Evolutionary conservation across 2,797 vertebrate species (phyloP).

Genomic region (Holocentrus rufus): DNA sequence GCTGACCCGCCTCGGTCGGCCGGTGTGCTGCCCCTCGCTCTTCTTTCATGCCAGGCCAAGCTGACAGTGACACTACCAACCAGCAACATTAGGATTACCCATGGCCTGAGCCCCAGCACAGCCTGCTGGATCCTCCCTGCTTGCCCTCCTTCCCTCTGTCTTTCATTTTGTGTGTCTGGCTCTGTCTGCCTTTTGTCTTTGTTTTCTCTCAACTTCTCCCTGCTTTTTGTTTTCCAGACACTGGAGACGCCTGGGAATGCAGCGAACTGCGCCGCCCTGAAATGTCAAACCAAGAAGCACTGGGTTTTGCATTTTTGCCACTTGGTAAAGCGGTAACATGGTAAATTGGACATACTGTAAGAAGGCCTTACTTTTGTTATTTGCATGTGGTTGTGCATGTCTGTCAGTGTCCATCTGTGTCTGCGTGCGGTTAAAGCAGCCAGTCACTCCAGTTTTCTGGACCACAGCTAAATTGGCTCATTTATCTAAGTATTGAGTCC

Average conservation of each 20-base stretch:
- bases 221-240: conserved; percentile 12
- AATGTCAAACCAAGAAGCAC: conserved; percentile 37
- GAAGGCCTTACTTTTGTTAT: conserved; percentile 40
- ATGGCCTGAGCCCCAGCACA: conserved; percentile 7
- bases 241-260: conserved; percentile 22
- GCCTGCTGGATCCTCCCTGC: neutral
- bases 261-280: neutral
- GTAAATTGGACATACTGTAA: conserved; percentile 38
- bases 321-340: conserved; percentile 58
- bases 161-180: neutral
- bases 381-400: conserved; percentile 36
- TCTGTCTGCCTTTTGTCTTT: neutral
- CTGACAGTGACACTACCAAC: conserved; percentile 48
- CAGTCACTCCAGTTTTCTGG: conserved; percentile 58
- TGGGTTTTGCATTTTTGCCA: conserved; percentile 50
- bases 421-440: conserved; percentile 51
- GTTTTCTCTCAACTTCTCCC: conserved; percentile 6
- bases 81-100: conserved; percentile 38
- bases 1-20: conserved; percentile 10
- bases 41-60: conserved; percentile 61
- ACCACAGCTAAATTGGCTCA: conserved; percentile 75
- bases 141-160: neutral
- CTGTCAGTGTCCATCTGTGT: conserved; percentile 42
- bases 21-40: conserved; percentile 18
- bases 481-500: conserved; percentile 68